These are phyloP conservation scores for Drepanosiphum platanoidis DNA, from an alignment of 2,888 invertebrate species.

Conservation along the genomic window DNA sequence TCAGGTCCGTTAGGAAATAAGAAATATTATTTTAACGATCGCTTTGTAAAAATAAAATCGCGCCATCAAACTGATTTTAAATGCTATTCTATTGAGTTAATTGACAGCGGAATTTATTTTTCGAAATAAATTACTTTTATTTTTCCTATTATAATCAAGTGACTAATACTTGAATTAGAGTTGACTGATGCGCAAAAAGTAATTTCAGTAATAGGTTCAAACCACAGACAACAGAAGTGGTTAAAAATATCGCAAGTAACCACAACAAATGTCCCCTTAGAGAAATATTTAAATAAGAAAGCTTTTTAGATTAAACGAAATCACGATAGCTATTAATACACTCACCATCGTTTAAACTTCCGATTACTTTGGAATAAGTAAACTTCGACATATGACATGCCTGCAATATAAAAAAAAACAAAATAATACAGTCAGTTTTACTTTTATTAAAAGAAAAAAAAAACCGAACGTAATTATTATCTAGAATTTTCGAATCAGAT, in stretches of 20 bases:
- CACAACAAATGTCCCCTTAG: constrained; percentile 41
- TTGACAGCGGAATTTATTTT: not conserved
- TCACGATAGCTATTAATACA: not conserved
- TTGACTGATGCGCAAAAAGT: constrained; percentile 42
- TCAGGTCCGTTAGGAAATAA: too few relatives aligned
- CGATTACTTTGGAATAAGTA: constrained; percentile 23
- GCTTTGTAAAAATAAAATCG: too few relatives aligned
- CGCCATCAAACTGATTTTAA: too few relatives aligned
- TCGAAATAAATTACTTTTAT: constrained; percentile 10
- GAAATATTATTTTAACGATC: too few relatives aligned
- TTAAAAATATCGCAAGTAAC: constrained; percentile 36
- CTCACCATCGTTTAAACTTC: constrained; percentile 17
- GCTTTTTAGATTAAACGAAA: not conserved
- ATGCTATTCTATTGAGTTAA: constrained; percentile 1
- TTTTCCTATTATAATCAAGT: constrained; percentile 28
- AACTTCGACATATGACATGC: constrained; percentile 6
- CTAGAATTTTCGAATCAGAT: too few relatives aligned
- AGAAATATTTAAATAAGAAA: constrained; percentile 48
- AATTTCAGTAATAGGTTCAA: constrained; percentile 42
- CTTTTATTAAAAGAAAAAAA: not conserved
- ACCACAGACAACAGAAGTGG: constrained; percentile 8
- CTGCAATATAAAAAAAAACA: constrained; percentile 14
- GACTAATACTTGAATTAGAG: not conserved
- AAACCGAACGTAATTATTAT: too few relatives aligned
- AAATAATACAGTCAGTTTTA: not conserved